phyloP scores from a whole-genome alignment of 35 echinoderm and acorn worm genomes.

The Heliocidaris erythrogramma region DNA sequence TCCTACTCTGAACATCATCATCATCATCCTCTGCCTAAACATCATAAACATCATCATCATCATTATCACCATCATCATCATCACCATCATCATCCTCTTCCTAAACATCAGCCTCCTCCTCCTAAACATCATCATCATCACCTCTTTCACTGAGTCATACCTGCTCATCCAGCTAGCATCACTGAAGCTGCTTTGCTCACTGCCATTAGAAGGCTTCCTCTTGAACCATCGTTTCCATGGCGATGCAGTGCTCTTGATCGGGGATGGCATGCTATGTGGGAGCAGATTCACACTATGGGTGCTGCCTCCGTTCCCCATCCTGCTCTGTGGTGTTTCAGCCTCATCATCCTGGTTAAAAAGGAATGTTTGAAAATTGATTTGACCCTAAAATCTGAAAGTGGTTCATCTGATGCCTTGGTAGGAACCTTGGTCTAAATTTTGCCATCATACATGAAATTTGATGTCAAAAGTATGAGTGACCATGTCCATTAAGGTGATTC shows the following conservation, averaged over 20 bases:
- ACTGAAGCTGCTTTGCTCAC: conserved; percentile 70
- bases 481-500: too few relatives aligned
- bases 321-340: neutral
- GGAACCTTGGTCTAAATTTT: too few relatives aligned
- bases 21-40: too few relatives aligned
- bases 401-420: too few relatives aligned
- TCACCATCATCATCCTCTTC: too few relatives aligned
- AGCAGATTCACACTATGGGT: conserved; percentile 13
- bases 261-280: neutral
- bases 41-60: too few relatives aligned
- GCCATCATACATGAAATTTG: too few relatives aligned
- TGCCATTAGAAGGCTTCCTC: conserved; percentile 62
- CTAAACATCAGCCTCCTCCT: too few relatives aligned
- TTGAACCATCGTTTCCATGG: conserved; percentile 60
- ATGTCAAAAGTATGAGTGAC: too few relatives aligned
- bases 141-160: neutral
- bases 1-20: too few relatives aligned
- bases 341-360: neutral
- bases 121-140: neutral
- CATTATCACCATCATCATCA: too few relatives aligned
- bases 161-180: conserved; percentile 72
- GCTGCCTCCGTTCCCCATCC: neutral
- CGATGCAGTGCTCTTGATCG: conserved; percentile 16
- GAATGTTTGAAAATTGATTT: neutral
- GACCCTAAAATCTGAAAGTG: too few relatives aligned